A percentile compares a stretch with the other conserved stretches of the same genome.
Evolutionary conservation across 2,888 invertebrate genomes (phyloP).

Genomic region (Amphimallon solstitiale): DNA sequence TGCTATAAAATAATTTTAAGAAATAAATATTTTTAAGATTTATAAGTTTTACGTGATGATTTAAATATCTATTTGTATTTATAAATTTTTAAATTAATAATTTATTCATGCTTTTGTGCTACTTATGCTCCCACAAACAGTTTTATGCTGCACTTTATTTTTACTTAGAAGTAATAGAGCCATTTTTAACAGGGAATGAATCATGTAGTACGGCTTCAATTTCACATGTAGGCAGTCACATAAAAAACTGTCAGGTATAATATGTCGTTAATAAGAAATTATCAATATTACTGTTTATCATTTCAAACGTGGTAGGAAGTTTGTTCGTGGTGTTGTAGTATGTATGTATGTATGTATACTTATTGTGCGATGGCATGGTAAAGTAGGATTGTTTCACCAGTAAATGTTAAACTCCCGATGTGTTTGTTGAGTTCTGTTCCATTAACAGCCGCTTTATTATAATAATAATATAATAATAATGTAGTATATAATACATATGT

Average conservation of each 20-base stretch:
- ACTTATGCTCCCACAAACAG: no score
- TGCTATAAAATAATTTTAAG: no score
- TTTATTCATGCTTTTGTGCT: no score
- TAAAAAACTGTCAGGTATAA: conserved; percentile 4
- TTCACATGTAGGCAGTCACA: background rate
- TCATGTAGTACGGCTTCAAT: conserved; percentile 10
- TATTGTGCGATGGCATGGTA: background rate
- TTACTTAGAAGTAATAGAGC: no score
- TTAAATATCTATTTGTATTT: no score
- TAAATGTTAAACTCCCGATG: conserved; percentile 14
- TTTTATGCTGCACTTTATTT: no score
- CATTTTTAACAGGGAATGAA: conserved; percentile 2
- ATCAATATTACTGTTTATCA: conserved; percentile 11
- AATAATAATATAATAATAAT: background rate
- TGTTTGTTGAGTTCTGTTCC: background rate
- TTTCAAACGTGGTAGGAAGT: conserved; percentile 21
- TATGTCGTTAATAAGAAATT: conserved; percentile 19
- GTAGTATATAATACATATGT: background rate
- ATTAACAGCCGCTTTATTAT: background rate
- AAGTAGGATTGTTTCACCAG: conserved; percentile 20
- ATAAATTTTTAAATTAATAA: no score
- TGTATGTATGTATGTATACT: no score
- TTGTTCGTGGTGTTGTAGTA: background rate
- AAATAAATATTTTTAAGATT: no score
- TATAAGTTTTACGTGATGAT: no score